These are phyloP conservation scores for Typhlichthys subterraneus DNA, from an alignment of 2,797 vertebrate genomes.

Conservation along the genomic window DNA sequence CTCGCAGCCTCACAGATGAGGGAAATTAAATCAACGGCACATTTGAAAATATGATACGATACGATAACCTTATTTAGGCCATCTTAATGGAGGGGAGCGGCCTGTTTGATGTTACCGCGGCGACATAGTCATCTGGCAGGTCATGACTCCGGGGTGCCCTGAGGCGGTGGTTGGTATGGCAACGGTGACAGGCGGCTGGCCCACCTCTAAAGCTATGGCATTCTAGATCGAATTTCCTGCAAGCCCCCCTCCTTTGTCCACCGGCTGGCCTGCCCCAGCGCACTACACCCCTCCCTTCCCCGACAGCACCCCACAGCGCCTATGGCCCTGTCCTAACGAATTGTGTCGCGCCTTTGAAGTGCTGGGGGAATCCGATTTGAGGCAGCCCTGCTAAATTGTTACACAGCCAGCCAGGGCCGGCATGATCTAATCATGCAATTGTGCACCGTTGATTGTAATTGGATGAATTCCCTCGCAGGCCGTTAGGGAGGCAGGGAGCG, in stretches of 20 bases:
- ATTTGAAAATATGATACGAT: conserved; percentile 53
- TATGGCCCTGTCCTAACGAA: conserved; percentile 80
- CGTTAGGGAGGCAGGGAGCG: conserved; percentile 74
- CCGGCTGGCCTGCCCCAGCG: conserved; percentile 49
- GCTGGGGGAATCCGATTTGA: conserved; percentile 78
- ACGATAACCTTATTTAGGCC: conserved; percentile 47
- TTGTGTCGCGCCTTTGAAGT: conserved; percentile 84
- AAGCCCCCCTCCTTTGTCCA: conserved; percentile 53
- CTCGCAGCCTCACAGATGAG: conserved; percentile 44
- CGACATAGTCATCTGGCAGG: conserved; percentile 52
- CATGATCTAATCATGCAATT: conserved; percentile 81
- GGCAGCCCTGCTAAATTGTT: conserved; percentile 80
- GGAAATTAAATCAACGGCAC: conserved; percentile 60
- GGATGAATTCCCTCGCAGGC: conserved; percentile 88
- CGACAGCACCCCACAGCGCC: conserved; percentile 49
- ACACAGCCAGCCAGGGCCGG: conserved; percentile 73
- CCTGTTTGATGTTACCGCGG: conserved; percentile 40
- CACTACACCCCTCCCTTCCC: conserved; percentile 21
- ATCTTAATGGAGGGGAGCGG: conserved; percentile 34
- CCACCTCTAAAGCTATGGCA: conserved; percentile 79
- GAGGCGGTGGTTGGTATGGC: conserved; percentile 73
- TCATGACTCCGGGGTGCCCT: conserved; percentile 70
- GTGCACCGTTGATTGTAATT: conserved; percentile 83
- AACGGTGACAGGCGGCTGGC: conserved; percentile 78
- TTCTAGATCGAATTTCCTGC: conserved; percentile 81